These are phyloP conservation scores for Spizaetus ornatus DNA, from an alignment of 2,113 vertebrate species.

Conservation along the genomic window DNA sequence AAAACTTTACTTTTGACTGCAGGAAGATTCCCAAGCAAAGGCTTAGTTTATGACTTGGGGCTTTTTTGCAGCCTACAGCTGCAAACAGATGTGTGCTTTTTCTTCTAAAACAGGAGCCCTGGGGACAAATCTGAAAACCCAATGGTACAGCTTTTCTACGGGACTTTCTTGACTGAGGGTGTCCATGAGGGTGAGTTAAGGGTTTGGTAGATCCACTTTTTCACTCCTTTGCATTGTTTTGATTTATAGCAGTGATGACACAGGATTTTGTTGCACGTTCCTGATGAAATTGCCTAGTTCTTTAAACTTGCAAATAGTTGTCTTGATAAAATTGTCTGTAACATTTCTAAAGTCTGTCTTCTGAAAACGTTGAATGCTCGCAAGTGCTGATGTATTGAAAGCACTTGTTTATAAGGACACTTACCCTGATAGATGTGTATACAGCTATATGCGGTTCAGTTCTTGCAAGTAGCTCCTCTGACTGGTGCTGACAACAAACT, in stretches of 20 bases:
- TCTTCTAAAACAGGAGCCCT: slow-evolving; percentile 68
- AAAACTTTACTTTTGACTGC: neutral
- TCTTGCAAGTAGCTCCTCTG: neutral
- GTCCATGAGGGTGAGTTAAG: slow-evolving; percentile 83
- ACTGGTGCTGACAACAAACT: neutral
- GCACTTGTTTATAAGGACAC: neutral
- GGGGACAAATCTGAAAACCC: slow-evolving; percentile 89
- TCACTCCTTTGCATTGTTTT: neutral
- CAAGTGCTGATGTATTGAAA: rapidly evolving
- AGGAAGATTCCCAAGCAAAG: neutral
- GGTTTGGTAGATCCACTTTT: no score
- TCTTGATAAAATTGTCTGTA: neutral
- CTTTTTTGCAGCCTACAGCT: neutral
- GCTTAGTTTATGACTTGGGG: neutral
- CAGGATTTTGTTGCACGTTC: neutral
- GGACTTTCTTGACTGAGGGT: slow-evolving; percentile 91
- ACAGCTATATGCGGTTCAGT: rapidly evolving
- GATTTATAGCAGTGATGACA: neutral
- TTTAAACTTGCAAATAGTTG: neutral
- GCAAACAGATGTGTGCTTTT: neutral
- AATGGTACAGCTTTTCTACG: slow-evolving; percentile 97
- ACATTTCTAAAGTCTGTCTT: no score
- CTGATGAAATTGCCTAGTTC: neutral
- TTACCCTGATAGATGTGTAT: rapidly evolving
- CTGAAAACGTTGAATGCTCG: rapidly evolving